Base-by-base conservation (phyloP, 2,113 vertebrate genomes). In the Halcyon malimbica region DNA sequence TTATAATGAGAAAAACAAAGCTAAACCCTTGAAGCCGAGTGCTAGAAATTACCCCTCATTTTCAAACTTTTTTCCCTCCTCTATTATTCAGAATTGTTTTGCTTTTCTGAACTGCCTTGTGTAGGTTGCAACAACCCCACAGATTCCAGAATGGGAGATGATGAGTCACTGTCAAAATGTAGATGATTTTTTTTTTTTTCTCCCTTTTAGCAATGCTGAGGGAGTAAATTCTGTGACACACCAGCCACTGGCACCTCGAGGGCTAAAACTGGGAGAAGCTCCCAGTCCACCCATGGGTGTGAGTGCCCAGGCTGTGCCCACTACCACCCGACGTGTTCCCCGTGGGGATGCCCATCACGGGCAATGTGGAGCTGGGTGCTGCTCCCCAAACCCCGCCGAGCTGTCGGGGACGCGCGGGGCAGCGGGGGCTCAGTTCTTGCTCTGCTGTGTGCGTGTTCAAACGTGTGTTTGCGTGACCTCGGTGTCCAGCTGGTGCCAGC, bases 41-140 rank as follows among this genome's bases (percentile, higher is more conserved):
- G 76, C 83, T 83, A 23, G 93, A 96, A 92, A 93, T 88, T 70
- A 78, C 90, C 95, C 79, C 35, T 90, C 73, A 59, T 69, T 84
- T 94, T 63, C 90, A 74, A 90, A 86, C 92, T 89, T 91, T 91
- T 74, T 90, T 92, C 67, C n/a, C 46, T 79, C 64, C 73, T 78
- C 93, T 95, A 76, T 97, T 95, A 93, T 95, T 95, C 97, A 94
- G 94, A 95, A 96, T 94, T 97, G 96, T 97, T 97, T 93, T 95
- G 89, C 93, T 93, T 90, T 95, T 94, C 97, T 96, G 71, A 96
- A 89, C 90, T 93, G 94, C 96, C 87, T 92, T 96, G 96, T 97
- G 97, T 97, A 94, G 97, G 97, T 95, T 97, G 97, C 90, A 91
- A 44, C 96, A 96, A 96, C 96, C 97, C 97, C 97, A 96, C 97